Percentiles rank a stretch among this genome's conserved stretches.
Conservation (phyloP, 2,797 vertebrate genomes). For the Myotis planiceps region DNA sequence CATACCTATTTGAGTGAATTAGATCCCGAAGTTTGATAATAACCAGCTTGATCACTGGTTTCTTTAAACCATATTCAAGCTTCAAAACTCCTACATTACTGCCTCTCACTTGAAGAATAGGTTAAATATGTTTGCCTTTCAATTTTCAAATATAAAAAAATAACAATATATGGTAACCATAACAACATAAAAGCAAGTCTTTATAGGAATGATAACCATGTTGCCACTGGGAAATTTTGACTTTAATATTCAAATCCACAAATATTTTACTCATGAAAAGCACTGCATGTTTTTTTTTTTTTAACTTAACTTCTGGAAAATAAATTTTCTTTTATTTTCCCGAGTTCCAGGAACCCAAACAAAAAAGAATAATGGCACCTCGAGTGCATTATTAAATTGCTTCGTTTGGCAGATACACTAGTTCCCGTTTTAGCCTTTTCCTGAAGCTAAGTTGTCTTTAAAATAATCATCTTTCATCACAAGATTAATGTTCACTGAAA, state of each 20-base stretch:
- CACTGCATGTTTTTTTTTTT: background rate
- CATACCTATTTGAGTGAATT: background rate
- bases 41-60: background rate
- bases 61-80: background rate
- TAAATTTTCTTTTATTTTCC: background rate
- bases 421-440: conserved; percentile 26
- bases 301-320: conserved; percentile 37
- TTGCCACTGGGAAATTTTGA: background rate
- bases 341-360: background rate
- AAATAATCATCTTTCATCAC: conserved; percentile 52
- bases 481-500: conserved; percentile 74
- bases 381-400: conserved; percentile 27
- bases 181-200: background rate
- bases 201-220: background rate
- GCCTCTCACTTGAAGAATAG: background rate
- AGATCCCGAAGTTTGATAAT: background rate
- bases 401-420: background rate
- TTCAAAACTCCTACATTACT: background rate
- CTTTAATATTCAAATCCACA: background rate
- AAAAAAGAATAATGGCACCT: background rate
- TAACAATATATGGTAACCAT: background rate
- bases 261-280: background rate
- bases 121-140: background rate
- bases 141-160: background rate
- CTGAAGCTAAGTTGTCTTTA: conserved; percentile 71